A percentile compares a stretch with the other conserved stretches of the same genome.
These are phyloP conservation scores for Eupelmus urozonus DNA, from an alignment of 2,888 invertebrate genomes.

Conservation along the genomic window DNA sequence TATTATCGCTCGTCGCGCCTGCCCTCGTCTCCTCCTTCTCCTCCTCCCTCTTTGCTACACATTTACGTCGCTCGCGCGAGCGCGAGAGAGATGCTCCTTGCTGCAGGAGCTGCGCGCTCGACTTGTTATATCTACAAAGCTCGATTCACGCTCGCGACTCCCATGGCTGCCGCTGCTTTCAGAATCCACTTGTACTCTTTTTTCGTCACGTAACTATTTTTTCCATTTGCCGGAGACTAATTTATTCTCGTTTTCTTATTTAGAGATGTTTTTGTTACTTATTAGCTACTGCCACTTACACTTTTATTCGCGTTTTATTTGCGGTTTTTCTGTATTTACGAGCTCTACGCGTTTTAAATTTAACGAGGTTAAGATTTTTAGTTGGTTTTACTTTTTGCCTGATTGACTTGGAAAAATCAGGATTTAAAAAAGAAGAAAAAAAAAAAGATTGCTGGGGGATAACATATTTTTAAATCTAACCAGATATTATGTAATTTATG, in stretches of 20 bases:
- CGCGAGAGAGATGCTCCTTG: neutral
- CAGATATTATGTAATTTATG: too few species aligned
- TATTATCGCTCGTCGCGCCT: too few species aligned
- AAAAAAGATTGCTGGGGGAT: too few species aligned
- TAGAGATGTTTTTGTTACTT: constrained; percentile 21
- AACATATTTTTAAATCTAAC: too few species aligned
- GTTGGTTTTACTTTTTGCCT: too few species aligned
- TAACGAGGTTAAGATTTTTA: too few species aligned
- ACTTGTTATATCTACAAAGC: too few species aligned
- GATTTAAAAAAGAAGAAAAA: too few species aligned
- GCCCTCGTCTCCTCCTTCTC: constrained; percentile 45
- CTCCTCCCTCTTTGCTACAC: constrained; percentile 5
- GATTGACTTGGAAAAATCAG: too few species aligned
- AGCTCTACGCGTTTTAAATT: too few species aligned
- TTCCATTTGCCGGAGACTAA: constrained; percentile 2
- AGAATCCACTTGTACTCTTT: neutral
- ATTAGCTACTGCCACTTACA: constrained; percentile 22
- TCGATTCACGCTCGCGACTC: neutral
- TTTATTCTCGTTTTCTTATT: constrained; percentile 25
- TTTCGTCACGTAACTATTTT: neutral
- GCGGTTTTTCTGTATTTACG: neutral
- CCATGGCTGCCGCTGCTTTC: neutral
- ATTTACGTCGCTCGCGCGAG: neutral
- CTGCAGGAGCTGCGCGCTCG: too few species aligned
- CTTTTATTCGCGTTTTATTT: neutral